Evolutionary conservation across 2,797 vertebrate species (phyloP).

Genomic region (Todus mexicanus): DNA sequence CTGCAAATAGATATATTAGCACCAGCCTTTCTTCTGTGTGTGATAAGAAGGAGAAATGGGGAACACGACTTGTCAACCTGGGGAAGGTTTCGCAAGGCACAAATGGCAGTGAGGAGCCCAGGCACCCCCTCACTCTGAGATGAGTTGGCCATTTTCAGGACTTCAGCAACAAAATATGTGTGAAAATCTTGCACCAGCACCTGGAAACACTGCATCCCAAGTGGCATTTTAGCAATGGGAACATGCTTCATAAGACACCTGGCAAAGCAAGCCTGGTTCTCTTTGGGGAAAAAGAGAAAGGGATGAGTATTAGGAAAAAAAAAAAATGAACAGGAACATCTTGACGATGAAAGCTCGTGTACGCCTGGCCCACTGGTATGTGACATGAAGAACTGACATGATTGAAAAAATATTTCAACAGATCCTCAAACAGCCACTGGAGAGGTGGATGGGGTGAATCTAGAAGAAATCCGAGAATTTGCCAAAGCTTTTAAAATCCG

Average conservation of each 20-base stretch:
- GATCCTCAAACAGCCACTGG: constrained; percentile 95
- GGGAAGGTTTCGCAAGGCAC: neutral
- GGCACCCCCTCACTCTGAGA: neutral
- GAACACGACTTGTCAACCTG: neutral
- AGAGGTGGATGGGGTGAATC: constrained; percentile 98
- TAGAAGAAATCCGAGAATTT: constrained; percentile 99
- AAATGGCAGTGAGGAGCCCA: neutral
- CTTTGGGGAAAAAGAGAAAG: neutral
- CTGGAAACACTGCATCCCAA: neutral
- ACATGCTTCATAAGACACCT: neutral
- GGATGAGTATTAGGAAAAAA: neutral
- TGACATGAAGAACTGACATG: constrained; percentile 31
- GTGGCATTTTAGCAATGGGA: neutral
- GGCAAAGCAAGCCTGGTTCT: neutral
- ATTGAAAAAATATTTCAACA: constrained; percentile 75
- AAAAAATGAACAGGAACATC: neutral
- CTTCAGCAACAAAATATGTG: neutral
- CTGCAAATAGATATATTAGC: neutral
- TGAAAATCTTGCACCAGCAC: neutral
- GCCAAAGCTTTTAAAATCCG: constrained; percentile 99
- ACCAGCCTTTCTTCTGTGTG: neutral
- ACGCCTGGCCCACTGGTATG: neutral
- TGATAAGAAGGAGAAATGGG: neutral
- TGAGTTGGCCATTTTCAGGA: neutral
- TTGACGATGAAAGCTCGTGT: neutral